phyloP scores from a whole-genome alignment of 2,113 vertebrate species.

The Gallinago media region DNA sequence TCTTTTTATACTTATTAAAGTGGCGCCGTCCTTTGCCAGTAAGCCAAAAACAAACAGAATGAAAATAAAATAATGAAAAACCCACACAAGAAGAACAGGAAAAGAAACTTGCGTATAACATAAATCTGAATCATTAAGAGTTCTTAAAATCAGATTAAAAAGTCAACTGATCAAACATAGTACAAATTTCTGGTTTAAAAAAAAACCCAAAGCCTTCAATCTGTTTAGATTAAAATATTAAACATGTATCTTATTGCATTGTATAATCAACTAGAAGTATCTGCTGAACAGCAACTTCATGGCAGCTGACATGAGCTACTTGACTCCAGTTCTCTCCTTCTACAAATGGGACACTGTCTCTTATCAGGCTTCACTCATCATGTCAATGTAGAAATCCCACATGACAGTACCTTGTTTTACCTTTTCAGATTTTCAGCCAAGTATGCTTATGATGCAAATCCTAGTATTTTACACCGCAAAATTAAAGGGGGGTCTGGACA shows the following conservation, averaged over 20 bases:
- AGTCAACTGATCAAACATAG: conserved; percentile 13
- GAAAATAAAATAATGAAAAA: conserved; percentile 69
- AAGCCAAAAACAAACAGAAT: conserved; percentile 68
- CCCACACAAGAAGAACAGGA: conserved; percentile 32
- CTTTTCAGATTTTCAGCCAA: neutral
- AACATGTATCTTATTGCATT: conserved; percentile 18
- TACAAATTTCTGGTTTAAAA: neutral
- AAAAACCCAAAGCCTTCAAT: neutral
- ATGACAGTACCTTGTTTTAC: neutral
- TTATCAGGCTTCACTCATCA: neutral
- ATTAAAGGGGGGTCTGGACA: neutral
- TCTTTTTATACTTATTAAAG: conserved; percentile 77
- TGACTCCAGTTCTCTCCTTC: neutral
- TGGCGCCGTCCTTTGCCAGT: conserved; percentile 73
- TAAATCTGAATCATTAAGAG: conserved; percentile 51
- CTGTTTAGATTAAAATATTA: conserved; percentile 28
- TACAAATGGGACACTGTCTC: neutral
- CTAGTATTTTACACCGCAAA: neutral
- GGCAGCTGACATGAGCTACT: neutral
- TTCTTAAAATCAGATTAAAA: conserved; percentile 39
- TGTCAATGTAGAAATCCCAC: neutral
- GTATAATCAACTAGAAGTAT: neutral
- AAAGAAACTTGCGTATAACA: conserved; percentile 35
- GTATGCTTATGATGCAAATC: neutral
- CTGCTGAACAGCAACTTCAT: neutral